These are phyloP conservation scores for Antechinus flavipes DNA, from an alignment of 2,113 vertebrate genomes.

Conservation along the genomic window DNA sequence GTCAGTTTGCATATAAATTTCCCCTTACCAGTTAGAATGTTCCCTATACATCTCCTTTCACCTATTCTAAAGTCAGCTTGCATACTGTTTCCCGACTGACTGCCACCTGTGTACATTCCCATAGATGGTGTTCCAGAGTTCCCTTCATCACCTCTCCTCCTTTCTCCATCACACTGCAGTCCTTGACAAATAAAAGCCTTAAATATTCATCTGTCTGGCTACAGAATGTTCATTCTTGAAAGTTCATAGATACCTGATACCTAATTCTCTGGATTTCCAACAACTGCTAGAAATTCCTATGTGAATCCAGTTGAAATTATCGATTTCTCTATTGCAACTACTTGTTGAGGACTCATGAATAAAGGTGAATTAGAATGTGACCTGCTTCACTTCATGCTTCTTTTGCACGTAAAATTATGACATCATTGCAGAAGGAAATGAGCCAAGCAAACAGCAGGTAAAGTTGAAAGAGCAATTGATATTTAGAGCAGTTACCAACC, in stretches of 20 bases:
- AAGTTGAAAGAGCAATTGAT: slow-evolving; percentile 41
- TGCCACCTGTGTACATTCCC: neutral
- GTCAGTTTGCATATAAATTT: neutral
- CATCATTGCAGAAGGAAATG: slow-evolving; percentile 60
- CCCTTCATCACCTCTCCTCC: neutral
- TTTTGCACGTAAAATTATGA: slow-evolving; percentile 31
- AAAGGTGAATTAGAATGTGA: neutral
- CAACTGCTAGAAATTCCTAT: neutral
- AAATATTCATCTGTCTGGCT: neutral
- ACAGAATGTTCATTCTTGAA: neutral
- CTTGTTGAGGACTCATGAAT: neutral
- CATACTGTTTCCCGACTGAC: neutral
- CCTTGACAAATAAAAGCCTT: neutral
- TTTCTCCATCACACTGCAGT: neutral
- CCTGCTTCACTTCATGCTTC: neutral
- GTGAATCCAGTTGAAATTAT: neutral
- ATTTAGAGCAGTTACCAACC: slow-evolving; percentile 33
- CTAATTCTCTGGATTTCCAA: neutral
- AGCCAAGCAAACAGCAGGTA: slow-evolving; percentile 38
- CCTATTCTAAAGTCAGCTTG: neutral
- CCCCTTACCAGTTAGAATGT: neutral
- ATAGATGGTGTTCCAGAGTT: neutral
- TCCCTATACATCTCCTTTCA: neutral
- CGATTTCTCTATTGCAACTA: neutral
- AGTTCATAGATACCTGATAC: neutral